Percentiles rank a stretch among this genome's conserved stretches.
Evolutionary conservation across 2,113 vertebrate genomes (phyloP).

Genomic region (Piaya cayana): DNA sequence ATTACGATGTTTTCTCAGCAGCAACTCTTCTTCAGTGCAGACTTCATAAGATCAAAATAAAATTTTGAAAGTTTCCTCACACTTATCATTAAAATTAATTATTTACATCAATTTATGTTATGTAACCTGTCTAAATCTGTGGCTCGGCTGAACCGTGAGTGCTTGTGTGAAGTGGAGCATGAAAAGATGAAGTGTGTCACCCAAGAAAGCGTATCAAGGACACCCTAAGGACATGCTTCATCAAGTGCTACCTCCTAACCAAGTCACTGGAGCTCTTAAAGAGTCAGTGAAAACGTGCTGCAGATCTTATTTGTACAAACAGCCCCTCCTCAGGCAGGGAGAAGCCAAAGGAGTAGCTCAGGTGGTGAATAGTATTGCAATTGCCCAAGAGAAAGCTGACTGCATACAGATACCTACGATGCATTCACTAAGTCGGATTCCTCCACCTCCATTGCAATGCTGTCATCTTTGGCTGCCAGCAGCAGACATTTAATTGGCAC

Average conservation of each 20-base stretch:
- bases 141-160: neutral
- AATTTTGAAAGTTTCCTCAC: neutral
- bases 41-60: neutral
- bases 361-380: neutral
- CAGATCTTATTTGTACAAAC: neutral
- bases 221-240: neutral
- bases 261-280: neutral
- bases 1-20: neutral
- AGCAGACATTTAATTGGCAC: neutral
- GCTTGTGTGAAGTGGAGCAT: neutral
- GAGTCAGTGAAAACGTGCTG: neutral
- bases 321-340: neutral
- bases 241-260: neutral
- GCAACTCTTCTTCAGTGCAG: neutral
- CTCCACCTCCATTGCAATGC: neutral
- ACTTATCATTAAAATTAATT: neutral
- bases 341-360: neutral
- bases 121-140: neutral
- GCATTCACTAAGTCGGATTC: neutral
- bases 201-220: neutral
- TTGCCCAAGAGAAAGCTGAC: neutral
- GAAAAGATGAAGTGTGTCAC: neutral
- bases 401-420: neutral
- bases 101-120: neutral
- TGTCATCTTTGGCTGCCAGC: neutral